These are phyloP conservation scores for Alcedo atthis DNA, from an alignment of 2,797 vertebrate genomes.

Conservation along the genomic window DNA sequence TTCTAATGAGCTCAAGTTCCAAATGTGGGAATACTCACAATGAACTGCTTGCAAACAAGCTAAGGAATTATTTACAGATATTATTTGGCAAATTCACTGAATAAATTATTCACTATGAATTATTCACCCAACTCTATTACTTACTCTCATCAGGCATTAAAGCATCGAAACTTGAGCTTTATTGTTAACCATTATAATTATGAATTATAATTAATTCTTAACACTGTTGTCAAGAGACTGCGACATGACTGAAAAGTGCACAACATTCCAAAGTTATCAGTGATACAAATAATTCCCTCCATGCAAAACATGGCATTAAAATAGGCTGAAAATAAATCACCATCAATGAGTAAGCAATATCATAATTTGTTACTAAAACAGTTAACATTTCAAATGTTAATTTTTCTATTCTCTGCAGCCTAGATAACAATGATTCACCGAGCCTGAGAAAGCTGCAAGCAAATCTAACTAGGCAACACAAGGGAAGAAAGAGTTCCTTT, in stretches of 20 bases:
- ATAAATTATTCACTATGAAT: constrained; percentile 60
- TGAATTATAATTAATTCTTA: constrained; percentile 73
- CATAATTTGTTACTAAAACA: constrained; percentile 54
- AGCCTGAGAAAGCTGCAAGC: constrained; percentile 18
- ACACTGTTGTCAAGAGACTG: constrained; percentile 60
- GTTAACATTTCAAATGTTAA: constrained; percentile 66
- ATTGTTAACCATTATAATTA: constrained; percentile 65
- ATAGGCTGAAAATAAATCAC: constrained; percentile 43
- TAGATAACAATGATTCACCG: constrained; percentile 8
- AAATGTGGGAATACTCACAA: constrained; percentile 6
- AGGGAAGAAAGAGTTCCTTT: not conserved
- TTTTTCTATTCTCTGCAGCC: constrained; percentile 36
- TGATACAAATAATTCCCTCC: constrained; percentile 55
- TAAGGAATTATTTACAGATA: constrained; percentile 50
- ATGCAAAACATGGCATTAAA: constrained; percentile 37
- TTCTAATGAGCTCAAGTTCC: constrained; percentile 15
- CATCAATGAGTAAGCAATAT: constrained; percentile 47
- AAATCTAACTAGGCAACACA: not conserved
- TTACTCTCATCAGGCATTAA: constrained; percentile 54
- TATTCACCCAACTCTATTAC: constrained; percentile 58
- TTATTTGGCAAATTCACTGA: constrained; percentile 59
- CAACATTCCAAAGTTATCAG: constrained; percentile 55
- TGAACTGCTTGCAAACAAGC: constrained; percentile 50
- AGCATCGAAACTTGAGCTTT: constrained; percentile 54
- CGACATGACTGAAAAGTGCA: constrained; percentile 15